Evolutionary conservation across 1,140 invertebrate genomes (phyloP), one percentile per base, ranked within the genome.

Genomic region (Teleopsis dalmanni): DNA sequence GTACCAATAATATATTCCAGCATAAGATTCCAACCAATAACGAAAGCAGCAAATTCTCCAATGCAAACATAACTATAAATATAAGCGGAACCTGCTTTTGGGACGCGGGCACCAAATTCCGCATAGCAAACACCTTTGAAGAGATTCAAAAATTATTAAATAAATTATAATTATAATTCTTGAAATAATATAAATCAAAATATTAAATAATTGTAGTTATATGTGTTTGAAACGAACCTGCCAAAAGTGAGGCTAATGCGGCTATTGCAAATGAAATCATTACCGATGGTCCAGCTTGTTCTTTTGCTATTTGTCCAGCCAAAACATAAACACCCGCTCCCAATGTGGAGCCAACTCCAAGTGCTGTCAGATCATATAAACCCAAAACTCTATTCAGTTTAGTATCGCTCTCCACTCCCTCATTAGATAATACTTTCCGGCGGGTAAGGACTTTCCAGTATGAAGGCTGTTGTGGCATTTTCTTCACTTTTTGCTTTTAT

Each of bases 1-100:
- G 87, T 85, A 34, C 89, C 89, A 43, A 95, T 91, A 2, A 89
- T 82, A 75, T 94, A 93, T 75, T 94, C 91, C 57, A 94, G 66
- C 51, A 94, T 85, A 23, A 93, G 76, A 77, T 91, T 92, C 91
- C 91, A 93, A 43, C 91, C 90, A 67, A 81, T 87, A 52, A 78
- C 84, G 76, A 78, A 93, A 53, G 78, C 89, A 27, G 74, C 81
- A 73, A 82, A 83, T 70, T 93, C 89, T 5, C 89, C 90, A 6
- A 92, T 84, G 54, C 84, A 85, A 3, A 91, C 85, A 73, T 93
- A 94, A 60, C 85, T 91, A 74, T 91, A 93, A 5, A 89, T 80
- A 69, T 93, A 93, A 0, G 88, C 88, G 1, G 87, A 90, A 3
- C 90, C 90, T 0, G 88, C 83, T 64, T 83, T 83, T 0, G 90